Conservation (phyloP, 2,113 vertebrate genomes). For the Sitta europaea region DNA sequence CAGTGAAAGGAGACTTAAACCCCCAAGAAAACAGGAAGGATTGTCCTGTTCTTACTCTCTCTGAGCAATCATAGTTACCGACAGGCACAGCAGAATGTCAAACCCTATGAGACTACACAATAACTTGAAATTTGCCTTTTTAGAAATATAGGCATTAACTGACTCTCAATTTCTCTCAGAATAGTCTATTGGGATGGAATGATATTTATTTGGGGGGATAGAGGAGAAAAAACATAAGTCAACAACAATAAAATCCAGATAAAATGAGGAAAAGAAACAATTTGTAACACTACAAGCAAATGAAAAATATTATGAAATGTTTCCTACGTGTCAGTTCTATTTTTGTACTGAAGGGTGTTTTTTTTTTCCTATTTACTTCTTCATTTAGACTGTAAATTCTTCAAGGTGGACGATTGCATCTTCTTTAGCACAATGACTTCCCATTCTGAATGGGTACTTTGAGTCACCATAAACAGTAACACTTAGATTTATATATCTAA, state of each 20-base stretch:
- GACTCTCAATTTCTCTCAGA: neutral
- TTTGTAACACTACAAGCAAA: neutral
- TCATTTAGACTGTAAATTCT: neutral
- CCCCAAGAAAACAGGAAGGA: neutral
- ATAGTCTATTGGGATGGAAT: neutral
- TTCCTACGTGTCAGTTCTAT: neutral
- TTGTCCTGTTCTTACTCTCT: neutral
- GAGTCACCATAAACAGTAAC: neutral
- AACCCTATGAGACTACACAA: neutral
- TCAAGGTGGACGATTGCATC: neutral
- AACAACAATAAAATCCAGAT: neutral
- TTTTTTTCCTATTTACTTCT: neutral
- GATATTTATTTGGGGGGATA: neutral
- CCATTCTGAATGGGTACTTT: neutral
- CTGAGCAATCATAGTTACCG: neutral
- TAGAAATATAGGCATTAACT: neutral
- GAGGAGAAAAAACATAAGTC: neutral
- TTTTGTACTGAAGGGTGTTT: accelerated
- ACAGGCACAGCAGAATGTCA: neutral
- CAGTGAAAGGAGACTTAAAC: neutral
- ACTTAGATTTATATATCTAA: neutral
- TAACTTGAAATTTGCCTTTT: neutral
- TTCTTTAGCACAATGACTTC: neutral
- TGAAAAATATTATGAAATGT: neutral
- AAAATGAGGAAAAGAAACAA: neutral